Evolutionary conservation across 1,140 invertebrate genomes (phyloP), one percentile per base, ranked within the genome.

Genomic region (Uloborus diversus): DNA sequence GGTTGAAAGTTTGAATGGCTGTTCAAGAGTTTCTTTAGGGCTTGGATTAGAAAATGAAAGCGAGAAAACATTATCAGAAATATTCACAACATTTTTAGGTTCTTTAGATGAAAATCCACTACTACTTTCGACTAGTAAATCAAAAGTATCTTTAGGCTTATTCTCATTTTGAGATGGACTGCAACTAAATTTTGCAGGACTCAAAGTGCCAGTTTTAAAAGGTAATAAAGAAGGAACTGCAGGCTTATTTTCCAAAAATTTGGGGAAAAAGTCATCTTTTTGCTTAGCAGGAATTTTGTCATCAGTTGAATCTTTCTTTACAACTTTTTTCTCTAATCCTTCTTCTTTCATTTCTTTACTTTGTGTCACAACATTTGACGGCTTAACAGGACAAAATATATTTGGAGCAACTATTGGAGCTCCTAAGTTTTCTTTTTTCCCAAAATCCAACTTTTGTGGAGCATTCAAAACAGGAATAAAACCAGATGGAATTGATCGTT

Each of bases 121-220:
- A 28, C 30, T 73, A 28, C 32, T 59, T 3, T 61, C 11, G 61
- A 25, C 33, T 53, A 73, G 25, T 13, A 73, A 25, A 32, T 73
- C 69, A 61, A 73, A 73, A 27, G 27, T 73, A 47, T 73, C 69
- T 61, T 73, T 73, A 17, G 42, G 23, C 33, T 42, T 73, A 11
- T 53, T 53, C 13, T 53, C n/a, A 7, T 14, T n/a, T 17, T 17
- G 7, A 20, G 4, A 17, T 1, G 17, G 17, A 20, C 4, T 53
- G 49, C 17, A 13, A 42, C 37, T 42, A 9, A 53, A n/a, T 20
- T 53, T 20, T 53, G 49, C 13, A 20, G 49, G 49, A 53, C 49
- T 53, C 17, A 53, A 20, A 53, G 23, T 53, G n/a, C 49, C 0
- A 20, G 17, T 53, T 20, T n/a, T 17, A 53, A n/a, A 1, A 53